Base-by-base conservation (phyloP, 2,888 invertebrate genomes). In the Drosophila anomalipes region DNA sequence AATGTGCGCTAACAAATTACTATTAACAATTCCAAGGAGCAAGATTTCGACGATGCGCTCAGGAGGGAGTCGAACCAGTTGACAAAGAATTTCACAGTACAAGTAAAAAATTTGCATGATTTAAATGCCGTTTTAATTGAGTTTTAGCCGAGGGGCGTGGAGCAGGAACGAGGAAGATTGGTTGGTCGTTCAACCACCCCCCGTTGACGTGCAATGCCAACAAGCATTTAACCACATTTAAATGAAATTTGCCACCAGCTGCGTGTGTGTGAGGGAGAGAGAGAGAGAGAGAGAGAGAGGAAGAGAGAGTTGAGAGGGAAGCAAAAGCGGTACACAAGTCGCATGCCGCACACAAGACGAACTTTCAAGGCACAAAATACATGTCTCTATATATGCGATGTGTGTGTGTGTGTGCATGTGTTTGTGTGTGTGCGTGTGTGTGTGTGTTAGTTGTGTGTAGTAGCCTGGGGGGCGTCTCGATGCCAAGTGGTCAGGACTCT, bases 91-190 rank as follows among this genome's bases (percentile, higher is more conserved):
- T 81, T 79, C 70, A 71, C 71, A 71, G 76, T 70, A 74, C 74
- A 75, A 65, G 79, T 74, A 67, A 79, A 79, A 84, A 86, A 83
- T 83, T 86, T 80, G 80, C 83, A 88, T 88, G 83, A 88, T 88
- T 86, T 86, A 86, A 88, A 88, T 86, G 78, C 83, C 88, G 74
- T 86, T 83, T 86, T 86, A 86, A 86, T 86, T 86, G 88, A 86
- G 88, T 86, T 86, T 77, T 47, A 69, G 59, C 39, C 16, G 30
- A 33, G 33, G 33, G 32, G 47, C 39, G 26, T 10, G 39, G 12
- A 10, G 30, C 37, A 12, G 14, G 22, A 12, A 32, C 19, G 54
- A 22, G 26, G 16, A 16, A 32, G 47, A 37, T 37, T 28, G 49
- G 12, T 14, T 62, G 56, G 51, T 26, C 39, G 10, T 57, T 57